phyloP scores from a whole-genome alignment of 2,888 invertebrate genomes.

The Drosophila cognata region DNA sequence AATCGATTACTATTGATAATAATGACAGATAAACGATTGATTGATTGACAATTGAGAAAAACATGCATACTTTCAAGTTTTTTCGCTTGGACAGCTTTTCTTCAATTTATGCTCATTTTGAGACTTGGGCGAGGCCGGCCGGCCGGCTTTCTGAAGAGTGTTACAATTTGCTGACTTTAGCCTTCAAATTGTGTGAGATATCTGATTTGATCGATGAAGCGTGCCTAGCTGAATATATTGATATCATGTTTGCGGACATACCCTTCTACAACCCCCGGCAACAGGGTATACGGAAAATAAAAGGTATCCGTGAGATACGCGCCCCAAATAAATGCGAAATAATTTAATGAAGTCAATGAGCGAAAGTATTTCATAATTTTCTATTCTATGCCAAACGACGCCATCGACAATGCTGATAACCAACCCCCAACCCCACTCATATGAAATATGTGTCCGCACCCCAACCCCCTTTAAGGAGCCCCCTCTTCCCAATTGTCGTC shows the following conservation, averaged over 20 bases:
- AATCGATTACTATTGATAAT: not conserved
- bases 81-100: not conserved
- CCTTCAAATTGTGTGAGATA: not conserved
- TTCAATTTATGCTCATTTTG: too few relatives aligned
- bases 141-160: not conserved
- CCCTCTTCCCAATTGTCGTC: constrained; percentile 7
- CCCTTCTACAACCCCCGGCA: not conserved
- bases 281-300: not conserved
- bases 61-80: not conserved
- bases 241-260: not conserved
- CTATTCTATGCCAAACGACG: constrained; percentile 58
- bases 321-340: constrained; percentile 49
- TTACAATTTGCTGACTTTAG: not conserved
- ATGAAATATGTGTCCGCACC: constrained; percentile 49
- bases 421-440: constrained; percentile 31
- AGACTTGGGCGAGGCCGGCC: too few relatives aligned
- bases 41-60: not conserved
- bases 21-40: not conserved
- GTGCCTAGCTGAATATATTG: too few relatives aligned
- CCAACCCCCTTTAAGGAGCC: not conserved
- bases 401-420: constrained; percentile 67
- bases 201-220: not conserved
- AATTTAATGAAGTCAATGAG: constrained; percentile 67
- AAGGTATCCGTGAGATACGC: constrained; percentile 23
- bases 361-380: constrained; percentile 77